Evolutionary conservation across 2,797 vertebrate genomes (phyloP), one percentile per base, ranked within the genome.

Genomic region (Eutrigla gurnardus): DNA sequence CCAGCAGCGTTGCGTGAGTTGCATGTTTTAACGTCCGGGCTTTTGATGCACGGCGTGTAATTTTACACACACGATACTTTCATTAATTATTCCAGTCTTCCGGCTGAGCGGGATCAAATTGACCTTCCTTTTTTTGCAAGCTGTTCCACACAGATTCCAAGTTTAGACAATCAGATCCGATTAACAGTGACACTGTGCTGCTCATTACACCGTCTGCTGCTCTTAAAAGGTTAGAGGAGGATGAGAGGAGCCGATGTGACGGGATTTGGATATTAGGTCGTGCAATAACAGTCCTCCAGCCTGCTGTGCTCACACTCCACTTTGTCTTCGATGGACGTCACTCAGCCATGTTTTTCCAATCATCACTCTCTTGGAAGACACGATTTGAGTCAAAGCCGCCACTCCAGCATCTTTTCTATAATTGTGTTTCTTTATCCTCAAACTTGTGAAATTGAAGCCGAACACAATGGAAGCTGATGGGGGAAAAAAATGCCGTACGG

Each of bases 41-140:
- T 55, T 45, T 49, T 49, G 1, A 77, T 54, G 55, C 54, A 54
- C 40, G 4, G 40, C 3, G 33, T 9, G 4, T 77, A 5, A 8
- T 61, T 52, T 49, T 54, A 49, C 49, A 1, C 57, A 43, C 58
- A 61, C 17, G 13, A 47, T 46, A 36, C 40, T 40, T 69, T 53
- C 53, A 69, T 74, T 47, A 52, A 74, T 73, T 69, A 73, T 59
- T 65, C 46, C 45, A 68, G 55, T 73, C 54, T 49, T 73, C 42
- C 0, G n/a, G 32, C 59, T 64, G 53, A 60, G 53, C 6, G 3
- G 46, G 18, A 33, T 58, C 50, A 67, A 63, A 71, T 63, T 52
- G 72, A 72, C 46, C 67, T 61, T 66, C 42, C 61, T 52, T 55
- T 49, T 65, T 49, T 62, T 42, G 32, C 54, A 47, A 77, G 60